Percentiles rank a stretch among this genome's conserved stretches.
Conservation (phyloP, 1,140 invertebrate species). For the Rhyzopertha dominica region DNA sequence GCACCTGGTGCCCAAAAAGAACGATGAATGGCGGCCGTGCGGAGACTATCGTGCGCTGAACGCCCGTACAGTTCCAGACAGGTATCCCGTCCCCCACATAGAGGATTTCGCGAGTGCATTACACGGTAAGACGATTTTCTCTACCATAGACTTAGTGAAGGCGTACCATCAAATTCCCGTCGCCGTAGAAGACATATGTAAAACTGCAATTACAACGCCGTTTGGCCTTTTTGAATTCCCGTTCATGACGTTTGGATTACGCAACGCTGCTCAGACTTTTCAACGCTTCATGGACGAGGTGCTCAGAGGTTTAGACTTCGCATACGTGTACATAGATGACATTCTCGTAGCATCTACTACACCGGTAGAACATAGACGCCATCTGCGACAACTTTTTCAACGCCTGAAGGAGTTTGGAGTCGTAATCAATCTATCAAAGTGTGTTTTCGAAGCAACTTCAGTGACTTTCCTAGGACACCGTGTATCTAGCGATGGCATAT, state of each 20-base stretch:
- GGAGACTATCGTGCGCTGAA: conserved; percentile 50
- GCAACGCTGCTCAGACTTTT: conserved; percentile 28
- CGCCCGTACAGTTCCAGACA: conserved; percentile 41
- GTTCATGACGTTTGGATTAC: conserved; percentile 18
- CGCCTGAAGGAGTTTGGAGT: too few relatives aligned
- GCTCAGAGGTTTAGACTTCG: conserved; percentile 15
- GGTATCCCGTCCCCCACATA: conserved; percentile 40
- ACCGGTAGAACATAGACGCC: too few relatives aligned
- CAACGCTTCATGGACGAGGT: conserved; percentile 21
- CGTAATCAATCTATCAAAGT: too few relatives aligned
- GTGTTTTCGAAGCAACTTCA: conserved; percentile 26
- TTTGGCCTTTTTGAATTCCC: conserved; percentile 28
- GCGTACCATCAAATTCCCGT: conserved; percentile 46
- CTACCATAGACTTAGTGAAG: conserved; percentile 38
- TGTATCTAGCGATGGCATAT: conserved; percentile 29
- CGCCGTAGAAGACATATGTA: conserved; percentile 24
- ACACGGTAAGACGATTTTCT: too few relatives aligned
- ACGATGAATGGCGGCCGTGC: conserved; percentile 43
- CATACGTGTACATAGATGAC: conserved; percentile 31
- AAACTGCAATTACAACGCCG: conserved; percentile 27
- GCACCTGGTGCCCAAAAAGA: conserved; percentile 45
- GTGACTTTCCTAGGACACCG: conserved; percentile 36
- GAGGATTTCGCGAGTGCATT: too few relatives aligned
- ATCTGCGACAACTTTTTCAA: too few relatives aligned
- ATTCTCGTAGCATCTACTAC: too few relatives aligned